phyloP scores from a whole-genome alignment of 2,888 invertebrate genomes.

The Nycteola revayana region DNA sequence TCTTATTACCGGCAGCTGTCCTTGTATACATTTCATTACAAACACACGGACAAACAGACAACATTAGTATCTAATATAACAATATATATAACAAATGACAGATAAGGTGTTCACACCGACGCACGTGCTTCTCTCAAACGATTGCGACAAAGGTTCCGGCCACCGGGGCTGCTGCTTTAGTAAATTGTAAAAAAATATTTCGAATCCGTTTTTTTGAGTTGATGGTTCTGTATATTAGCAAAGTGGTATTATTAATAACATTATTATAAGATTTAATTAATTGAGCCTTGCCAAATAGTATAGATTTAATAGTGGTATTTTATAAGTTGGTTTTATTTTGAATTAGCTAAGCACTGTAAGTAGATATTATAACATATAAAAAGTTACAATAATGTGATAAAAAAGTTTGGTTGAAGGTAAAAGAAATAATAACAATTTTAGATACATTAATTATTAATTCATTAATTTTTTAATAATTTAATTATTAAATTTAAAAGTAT shows the following conservation, averaged over 20 bases:
- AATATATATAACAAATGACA: conserved; percentile 13
- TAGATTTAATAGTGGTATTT: no score
- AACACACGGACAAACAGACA: conserved; percentile 10
- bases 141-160: conserved; percentile 42
- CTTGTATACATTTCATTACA: neutral
- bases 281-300: no score
- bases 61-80: conserved; percentile 13
- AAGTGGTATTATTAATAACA: conserved; percentile 1
- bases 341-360: no score
- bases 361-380: no score
- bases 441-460: no score
- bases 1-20: neutral
- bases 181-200: conserved; percentile 20
- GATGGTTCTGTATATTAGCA: conserved; percentile 29
- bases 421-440: no score
- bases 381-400: no score
- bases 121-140: conserved; percentile 45
- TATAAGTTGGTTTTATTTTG: no score
- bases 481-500: no score
- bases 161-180: conserved; percentile 29
- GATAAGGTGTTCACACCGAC: conserved; percentile 23
- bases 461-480: no score
- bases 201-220: neutral
- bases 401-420: no score
- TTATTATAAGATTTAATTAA: no score